Percentiles rank a stretch among this genome's conserved stretches.
phyloP scores from a whole-genome alignment of 2,113 vertebrate species.

The Shinisaurus crocodilurus region DNA sequence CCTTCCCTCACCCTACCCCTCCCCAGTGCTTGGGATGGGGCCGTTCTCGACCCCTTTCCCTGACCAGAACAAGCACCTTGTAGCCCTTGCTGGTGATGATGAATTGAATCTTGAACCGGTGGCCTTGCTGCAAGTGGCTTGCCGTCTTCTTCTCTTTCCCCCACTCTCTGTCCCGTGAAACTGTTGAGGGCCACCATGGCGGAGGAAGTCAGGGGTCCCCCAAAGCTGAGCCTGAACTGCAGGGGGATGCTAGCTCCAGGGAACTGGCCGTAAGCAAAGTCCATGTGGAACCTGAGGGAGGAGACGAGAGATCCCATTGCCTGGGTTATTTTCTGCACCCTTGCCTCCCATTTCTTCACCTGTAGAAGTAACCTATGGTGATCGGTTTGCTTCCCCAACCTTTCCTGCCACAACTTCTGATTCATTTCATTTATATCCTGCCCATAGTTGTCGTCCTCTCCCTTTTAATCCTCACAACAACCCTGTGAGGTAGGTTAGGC shows the following conservation, averaged over 20 bases:
- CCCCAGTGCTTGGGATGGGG: background rate
- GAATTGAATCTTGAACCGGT: background rate
- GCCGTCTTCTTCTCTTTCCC: background rate
- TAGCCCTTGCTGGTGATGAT: background rate
- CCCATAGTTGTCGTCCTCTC: background rate
- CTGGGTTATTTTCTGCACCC: no score
- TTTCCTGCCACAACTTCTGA: background rate
- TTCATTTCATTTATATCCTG: background rate
- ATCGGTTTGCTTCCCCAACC: background rate
- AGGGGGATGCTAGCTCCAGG: background rate
- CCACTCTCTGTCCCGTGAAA: background rate
- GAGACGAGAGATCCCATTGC: background rate
- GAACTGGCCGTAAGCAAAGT: background rate
- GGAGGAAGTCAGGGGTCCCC: background rate
- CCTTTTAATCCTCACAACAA: no score
- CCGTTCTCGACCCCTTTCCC: background rate
- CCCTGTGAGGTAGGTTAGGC: no score
- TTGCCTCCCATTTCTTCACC: background rate
- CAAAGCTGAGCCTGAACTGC: background rate
- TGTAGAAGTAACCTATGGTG: background rate
- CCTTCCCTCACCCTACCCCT: background rate
- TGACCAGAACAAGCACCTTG: background rate
- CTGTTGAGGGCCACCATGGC: background rate
- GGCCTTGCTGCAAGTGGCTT: background rate
- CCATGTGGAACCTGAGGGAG: background rate